Conservation (phyloP, 2,797 vertebrate species). For the Crocodylus rhombifer region DNA sequence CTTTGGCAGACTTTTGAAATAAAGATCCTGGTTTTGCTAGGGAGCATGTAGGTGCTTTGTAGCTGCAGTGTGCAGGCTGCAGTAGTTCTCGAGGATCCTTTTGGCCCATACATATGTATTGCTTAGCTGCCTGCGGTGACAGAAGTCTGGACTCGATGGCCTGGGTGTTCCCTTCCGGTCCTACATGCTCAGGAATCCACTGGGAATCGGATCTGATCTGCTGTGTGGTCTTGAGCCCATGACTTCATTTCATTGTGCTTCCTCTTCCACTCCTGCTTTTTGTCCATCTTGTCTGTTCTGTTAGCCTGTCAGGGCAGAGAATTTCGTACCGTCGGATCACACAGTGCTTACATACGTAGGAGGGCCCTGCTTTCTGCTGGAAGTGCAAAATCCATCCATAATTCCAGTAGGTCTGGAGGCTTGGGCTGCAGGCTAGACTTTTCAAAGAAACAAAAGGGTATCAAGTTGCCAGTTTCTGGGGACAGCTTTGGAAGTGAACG, state of each 20-base stretch:
- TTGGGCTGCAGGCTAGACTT: not conserved
- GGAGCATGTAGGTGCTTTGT: too few relatives aligned
- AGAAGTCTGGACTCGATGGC: too few relatives aligned
- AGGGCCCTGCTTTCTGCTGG: not conserved
- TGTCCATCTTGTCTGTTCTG: not conserved
- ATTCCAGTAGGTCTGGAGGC: not conserved
- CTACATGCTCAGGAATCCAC: not conserved
- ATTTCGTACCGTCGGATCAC: not conserved
- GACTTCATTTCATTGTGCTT: not conserved
- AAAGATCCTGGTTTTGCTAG: too few relatives aligned
- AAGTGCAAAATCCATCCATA: not conserved
- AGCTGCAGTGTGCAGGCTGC: too few relatives aligned
- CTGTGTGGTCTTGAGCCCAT: conserved; percentile 22
- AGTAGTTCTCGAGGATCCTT: too few relatives aligned
- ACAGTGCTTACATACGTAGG: not conserved
- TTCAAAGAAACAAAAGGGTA: not conserved
- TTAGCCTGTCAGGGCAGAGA: conserved; percentile 6
- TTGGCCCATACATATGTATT: too few relatives aligned
- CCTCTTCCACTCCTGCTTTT: not conserved
- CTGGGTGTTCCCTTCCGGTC: too few relatives aligned
- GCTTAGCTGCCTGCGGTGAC: too few relatives aligned
- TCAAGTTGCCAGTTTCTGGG: not conserved
- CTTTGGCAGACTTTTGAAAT: too few relatives aligned
- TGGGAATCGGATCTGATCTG: not conserved
- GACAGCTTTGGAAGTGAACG: not conserved